phyloP scores from a whole-genome alignment of 2,888 invertebrate species.

The Drosophila demipolita region DNA sequence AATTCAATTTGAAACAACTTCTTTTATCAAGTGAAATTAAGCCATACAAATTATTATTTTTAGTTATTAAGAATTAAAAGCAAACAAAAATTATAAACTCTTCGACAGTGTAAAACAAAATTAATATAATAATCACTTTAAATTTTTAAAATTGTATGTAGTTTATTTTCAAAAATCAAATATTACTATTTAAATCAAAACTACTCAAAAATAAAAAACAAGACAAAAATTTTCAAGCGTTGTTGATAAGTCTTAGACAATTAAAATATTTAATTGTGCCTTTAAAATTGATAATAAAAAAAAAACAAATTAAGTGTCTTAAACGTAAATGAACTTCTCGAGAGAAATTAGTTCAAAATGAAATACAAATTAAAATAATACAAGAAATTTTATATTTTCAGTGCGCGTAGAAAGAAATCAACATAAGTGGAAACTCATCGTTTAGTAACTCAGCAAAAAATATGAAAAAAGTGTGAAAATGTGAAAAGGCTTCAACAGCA shows the following conservation, averaged over 20 bases:
- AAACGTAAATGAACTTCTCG: conserved; percentile 18
- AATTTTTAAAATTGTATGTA: background rate
- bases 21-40: background rate
- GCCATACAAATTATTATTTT: background rate
- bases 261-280: conserved; percentile 40
- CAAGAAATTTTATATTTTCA: conserved; percentile 25
- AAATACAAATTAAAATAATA: conserved; percentile 22
- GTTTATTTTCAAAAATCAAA: background rate
- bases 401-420: conserved; percentile 34
- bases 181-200: conserved; percentile 9
- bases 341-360: conserved; percentile 32
- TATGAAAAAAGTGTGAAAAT: conserved; percentile 39
- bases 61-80: background rate
- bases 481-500: conserved; percentile 44
- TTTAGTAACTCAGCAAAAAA: conserved; percentile 5
- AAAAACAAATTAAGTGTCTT: conserved; percentile 35
- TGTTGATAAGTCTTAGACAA: conserved; percentile 25
- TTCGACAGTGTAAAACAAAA: background rate
- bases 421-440: conserved; percentile 8
- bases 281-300: conserved; percentile 38
- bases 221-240: conserved; percentile 14
- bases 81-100: background rate
- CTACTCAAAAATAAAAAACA: background rate
- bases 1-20: background rate
- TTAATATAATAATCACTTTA: accelerated